Evolutionary conservation across 2,888 invertebrate genomes (phyloP), one percentile per base, ranked within the genome.

Genomic region (Lepidonotus clava): DNA sequence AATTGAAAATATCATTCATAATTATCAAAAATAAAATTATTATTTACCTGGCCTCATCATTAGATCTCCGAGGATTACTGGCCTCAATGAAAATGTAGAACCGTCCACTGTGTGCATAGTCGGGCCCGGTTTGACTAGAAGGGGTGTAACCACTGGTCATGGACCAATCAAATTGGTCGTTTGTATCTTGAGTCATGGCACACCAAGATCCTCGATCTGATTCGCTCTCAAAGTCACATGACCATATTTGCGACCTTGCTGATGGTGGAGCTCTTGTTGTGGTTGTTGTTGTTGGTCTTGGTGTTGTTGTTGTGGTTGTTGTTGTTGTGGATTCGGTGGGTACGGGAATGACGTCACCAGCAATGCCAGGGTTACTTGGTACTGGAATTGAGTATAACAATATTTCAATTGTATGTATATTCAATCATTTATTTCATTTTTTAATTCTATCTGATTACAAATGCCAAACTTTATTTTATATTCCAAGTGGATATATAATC

Each of bases 41-140:
- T n/a, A 38, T 38, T 34, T 83, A 87, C 87, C n/a, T 86, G 0
- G 97, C 97, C 0, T 96, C 96, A 87, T 96, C 96, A 90, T 96
- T 96, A 67, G 94, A 94, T n/a, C 95, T 90, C n/a, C 95, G 94
- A 0, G 95, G 94, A 0, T 96, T 95, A 0, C 96, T 96, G 21
- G 97, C 96, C 92, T 98, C 97, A 88, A 97, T 96, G 91, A 97
- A 96, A 96, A 98, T 96, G 93, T 97, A 98, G 91, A 67, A 86
- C 8, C 51, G n/a, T 38, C 87, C 86, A 66, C 66, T 46, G 38
- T 77, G 66, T 18, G 86, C 86, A 28, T 24, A 21, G 11, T 40
- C 71, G 18, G 87, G 87, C 11, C 87, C 87, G 1, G 87, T 87
- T n/a, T 83, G 28, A 18, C 34, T 34, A 24, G 87, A 87, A 2